Evolutionary conservation across 2,797 vertebrate genomes (phyloP).

Genomic region (Alca torda): DNA sequence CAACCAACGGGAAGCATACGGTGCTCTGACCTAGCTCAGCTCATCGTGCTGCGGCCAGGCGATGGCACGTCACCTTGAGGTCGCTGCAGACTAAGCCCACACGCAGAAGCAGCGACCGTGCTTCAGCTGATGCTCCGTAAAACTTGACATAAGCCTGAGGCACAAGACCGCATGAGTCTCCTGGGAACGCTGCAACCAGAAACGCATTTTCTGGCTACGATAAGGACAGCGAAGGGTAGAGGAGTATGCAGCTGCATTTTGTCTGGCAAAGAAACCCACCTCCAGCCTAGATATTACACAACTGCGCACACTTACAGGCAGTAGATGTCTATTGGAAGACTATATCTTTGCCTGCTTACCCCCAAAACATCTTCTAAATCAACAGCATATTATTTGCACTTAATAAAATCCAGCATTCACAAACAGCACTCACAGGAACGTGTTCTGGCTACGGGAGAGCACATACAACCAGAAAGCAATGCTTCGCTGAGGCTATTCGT

Average conservation of each 20-base stretch:
- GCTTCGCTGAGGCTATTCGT: neutral
- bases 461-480: neutral
- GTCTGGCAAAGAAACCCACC: neutral
- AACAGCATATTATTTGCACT: neutral
- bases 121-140: neutral
- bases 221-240: neutral
- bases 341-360: neutral
- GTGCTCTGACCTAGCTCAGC: neutral
- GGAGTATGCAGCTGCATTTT: neutral
- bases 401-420: neutral
- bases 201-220: neutral
- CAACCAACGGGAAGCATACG: neutral
- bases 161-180: neutral
- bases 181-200: neutral
- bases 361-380: neutral
- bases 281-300: neutral
- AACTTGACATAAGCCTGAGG: neutral
- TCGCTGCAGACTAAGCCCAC: neutral
- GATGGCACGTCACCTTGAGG: neutral
- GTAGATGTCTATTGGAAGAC: neutral
- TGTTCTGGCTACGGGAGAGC: neutral
- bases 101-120: neutral
- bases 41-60: fast-evolving
- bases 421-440: neutral
- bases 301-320: neutral